Conservation (phyloP, 2,888 invertebrate genomes). For the Archips crataeganus region DNA sequence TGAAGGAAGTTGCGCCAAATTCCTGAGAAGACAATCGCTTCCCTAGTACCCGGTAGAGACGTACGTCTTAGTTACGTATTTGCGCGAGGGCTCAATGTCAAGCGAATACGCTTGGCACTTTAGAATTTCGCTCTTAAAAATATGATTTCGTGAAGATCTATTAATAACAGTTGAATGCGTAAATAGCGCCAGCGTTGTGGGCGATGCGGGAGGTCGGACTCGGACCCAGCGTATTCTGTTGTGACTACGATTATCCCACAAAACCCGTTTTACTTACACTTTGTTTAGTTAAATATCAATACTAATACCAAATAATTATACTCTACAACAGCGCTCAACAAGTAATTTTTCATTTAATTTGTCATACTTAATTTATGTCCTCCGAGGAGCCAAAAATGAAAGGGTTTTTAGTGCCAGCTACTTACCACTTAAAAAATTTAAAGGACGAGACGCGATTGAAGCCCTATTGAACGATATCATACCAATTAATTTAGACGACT, state of each 20-base stretch:
- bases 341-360: too few relatives aligned
- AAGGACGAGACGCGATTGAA: too few relatives aligned
- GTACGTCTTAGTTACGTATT: constrained; percentile 6
- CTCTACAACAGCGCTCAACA: too few relatives aligned
- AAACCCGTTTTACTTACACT: background rate
- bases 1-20: background rate
- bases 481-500: too few relatives aligned
- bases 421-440: too few relatives aligned
- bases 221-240: constrained; percentile 19
- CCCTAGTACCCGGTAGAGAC: background rate
- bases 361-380: too few relatives aligned
- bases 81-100: constrained; percentile 38
- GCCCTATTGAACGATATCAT: too few relatives aligned
- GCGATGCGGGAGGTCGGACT: constrained; percentile 54
- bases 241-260: background rate
- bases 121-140: constrained; percentile 61
- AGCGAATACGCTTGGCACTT: constrained; percentile 48
- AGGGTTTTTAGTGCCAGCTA: too few relatives aligned
- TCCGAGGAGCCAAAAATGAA: too few relatives aligned
- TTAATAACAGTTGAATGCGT: constrained; percentile 66
- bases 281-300: background rate
- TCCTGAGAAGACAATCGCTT: background rate
- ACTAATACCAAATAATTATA: too few relatives aligned
- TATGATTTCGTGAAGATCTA: constrained; percentile 68
- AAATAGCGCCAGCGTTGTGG: constrained; percentile 63